A percentile compares a stretch with the other conserved stretches of the same genome.
phyloP scores from a whole-genome alignment of 2,797 vertebrate species.

The Artibeus jamaicensis region DNA sequence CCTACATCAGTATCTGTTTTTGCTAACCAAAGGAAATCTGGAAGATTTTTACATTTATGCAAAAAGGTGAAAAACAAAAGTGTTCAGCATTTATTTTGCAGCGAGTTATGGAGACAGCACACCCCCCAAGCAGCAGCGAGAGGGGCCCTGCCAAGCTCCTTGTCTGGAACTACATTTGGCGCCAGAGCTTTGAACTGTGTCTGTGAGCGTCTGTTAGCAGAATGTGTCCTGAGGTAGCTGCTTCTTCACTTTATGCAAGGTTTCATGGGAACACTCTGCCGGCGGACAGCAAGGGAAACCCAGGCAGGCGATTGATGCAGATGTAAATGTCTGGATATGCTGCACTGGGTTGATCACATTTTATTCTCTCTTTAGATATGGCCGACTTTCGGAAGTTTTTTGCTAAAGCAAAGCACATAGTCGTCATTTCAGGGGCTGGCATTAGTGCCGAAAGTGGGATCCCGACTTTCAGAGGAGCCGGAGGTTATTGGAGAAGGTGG shows the following conservation, averaged over 20 bases:
- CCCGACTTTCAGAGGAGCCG: constrained; percentile 92
- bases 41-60: not conserved
- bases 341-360: not conserved
- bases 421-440: constrained; percentile 94
- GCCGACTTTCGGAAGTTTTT: constrained; percentile 91
- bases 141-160: not conserved
- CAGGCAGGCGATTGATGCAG: not conserved
- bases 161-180: not conserved
- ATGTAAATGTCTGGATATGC: not conserved
- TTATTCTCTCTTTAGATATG: constrained; percentile 83
- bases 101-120: not conserved
- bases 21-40: not conserved
- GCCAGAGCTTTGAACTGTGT: not conserved
- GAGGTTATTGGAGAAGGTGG: constrained; percentile 96
- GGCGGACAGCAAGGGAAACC: not conserved
- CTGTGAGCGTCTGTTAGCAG: not conserved
- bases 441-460: constrained; percentile 94
- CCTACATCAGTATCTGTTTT: not conserved
- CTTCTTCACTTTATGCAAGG: not conserved
- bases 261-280: not conserved
- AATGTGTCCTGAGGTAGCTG: not conserved
- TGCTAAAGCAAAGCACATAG: constrained; percentile 92
- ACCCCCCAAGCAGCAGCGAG: not conserved
- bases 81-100: not conserved
- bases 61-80: not conserved